Evolutionary conservation across 2,888 invertebrate genomes (phyloP), one percentile per base, ranked within the genome.

Genomic region (Troglohyphantes excavatus): DNA sequence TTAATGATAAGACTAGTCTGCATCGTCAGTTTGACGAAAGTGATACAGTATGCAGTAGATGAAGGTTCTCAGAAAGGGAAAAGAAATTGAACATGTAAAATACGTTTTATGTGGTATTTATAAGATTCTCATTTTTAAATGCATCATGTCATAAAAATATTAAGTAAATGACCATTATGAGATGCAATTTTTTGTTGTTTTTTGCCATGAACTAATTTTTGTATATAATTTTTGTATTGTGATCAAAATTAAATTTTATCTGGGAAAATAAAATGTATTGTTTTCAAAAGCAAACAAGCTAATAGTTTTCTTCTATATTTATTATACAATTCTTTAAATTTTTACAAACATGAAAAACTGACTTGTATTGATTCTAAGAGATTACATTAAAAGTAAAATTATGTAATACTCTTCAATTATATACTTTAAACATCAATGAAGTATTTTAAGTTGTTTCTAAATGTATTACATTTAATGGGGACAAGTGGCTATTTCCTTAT

Each of bases 101-200:
- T 53, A 17, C n/a, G 53, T 53, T 53, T 2, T 46, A n/a, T 53
- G 53, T 53, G 53, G n/a, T 17, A n/a, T 53, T 53, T 53, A 53
- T 53, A 53, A n/a, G n/a, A 53, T 53, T 53, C 53, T 53, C 53
- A 53, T 53, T 53, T 53, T 53, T n/a, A 53, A 53, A 53, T 53
- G 53, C n/a, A n/a, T 53, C 53, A n/a, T 13, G n/a, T n/a, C n/a
- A n/a, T 53, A 9, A 53, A 33, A 53, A 17, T 53, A 13, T n/a
- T 53, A n/a, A 13, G 13, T n/a, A 53, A 53, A 53, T 17, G 13
- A n/a, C n/a, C 17, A 53, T 53, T n/a, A 17, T n/a, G 5, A 13
- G 53, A 53, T 53, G 53, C n/a, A 53, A 53, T 53, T 53, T 17
- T n/a, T 13, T 46, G 6, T 46, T 46, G 3, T 39, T 39, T 39